Evolutionary conservation across 2,797 vertebrate genomes (phyloP).

Genomic region (Muscicapa comitata): DNA sequence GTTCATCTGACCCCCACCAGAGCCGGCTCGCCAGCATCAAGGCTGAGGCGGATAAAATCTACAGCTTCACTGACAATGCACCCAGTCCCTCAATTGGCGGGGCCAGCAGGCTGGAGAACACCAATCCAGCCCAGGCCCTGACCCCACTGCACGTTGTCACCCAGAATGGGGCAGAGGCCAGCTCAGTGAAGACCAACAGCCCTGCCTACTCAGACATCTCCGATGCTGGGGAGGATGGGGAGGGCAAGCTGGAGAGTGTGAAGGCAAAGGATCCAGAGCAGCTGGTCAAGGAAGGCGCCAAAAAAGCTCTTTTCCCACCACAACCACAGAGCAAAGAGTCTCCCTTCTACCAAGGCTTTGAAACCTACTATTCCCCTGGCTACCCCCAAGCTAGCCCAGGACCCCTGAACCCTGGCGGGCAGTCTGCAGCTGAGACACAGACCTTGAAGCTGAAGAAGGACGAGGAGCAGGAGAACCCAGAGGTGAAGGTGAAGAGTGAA

Average conservation of each 20-base stretch:
- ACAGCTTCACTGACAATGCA: constrained; percentile 97
- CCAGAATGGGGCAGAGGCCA: constrained; percentile 94
- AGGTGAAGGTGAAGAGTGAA: constrained; percentile 89
- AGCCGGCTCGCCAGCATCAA: constrained; percentile 98
- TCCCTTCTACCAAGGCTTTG: constrained; percentile 90
- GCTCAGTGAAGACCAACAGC: constrained; percentile 96
- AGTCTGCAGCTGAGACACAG: constrained; percentile 76
- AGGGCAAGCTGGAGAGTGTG: constrained; percentile 86
- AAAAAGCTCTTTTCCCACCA: constrained; percentile 91
- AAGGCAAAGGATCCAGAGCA: constrained; percentile 92
- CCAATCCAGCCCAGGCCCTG: constrained; percentile 85
- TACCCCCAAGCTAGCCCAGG: constrained; percentile 92
- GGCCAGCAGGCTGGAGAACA: constrained; percentile 88
- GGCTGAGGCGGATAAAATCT: constrained; percentile 97
- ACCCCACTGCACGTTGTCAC: constrained; percentile 89
- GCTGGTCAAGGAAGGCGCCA: constrained; percentile 88
- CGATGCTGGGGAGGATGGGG: constrained; percentile 94
- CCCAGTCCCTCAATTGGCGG: constrained; percentile 96
- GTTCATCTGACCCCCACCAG: constrained; percentile 91
- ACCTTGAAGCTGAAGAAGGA: constrained; percentile 92
- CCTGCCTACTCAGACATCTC: constrained; percentile 98
- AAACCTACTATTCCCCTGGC: constrained; percentile 92
- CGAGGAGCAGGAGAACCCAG: constrained; percentile 85
- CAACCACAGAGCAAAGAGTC: constrained; percentile 91
- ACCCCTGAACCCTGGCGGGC: constrained; percentile 78